Evolutionary conservation across 2,113 vertebrate genomes (phyloP).

Genomic region (Callithrix jacchus): DNA sequence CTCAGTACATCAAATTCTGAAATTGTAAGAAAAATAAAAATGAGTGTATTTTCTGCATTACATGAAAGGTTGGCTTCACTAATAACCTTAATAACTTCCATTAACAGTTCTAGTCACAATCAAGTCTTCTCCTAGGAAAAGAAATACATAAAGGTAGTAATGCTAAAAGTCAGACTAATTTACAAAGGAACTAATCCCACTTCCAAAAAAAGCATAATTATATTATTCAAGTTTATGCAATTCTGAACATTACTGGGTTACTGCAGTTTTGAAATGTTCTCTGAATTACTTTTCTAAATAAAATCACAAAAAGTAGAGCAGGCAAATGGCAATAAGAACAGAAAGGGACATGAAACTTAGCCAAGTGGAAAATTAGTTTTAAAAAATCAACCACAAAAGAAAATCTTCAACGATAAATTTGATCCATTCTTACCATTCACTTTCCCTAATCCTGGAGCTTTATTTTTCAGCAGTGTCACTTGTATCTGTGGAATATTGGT

Average conservation of each 20-base stretch:
- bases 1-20: conserved; percentile 15
- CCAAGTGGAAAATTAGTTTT: neutral
- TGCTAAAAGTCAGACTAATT: conserved; percentile 23
- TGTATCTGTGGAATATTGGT: conserved; percentile 99
- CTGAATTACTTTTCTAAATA: neutral
- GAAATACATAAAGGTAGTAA: neutral
- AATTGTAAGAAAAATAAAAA: neutral
- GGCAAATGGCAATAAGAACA: neutral
- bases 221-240: neutral
- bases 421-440: conserved; percentile 91
- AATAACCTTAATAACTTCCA: neutral
- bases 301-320: neutral
- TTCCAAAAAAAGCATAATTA: neutral
- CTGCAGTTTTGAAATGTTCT: conserved; percentile 28
- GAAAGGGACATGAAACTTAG: neutral
- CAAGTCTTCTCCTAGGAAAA: conserved; percentile 7
- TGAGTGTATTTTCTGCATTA: neutral
- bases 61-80: conserved; percentile 28
- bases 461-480: conserved; percentile 98
- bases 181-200: conserved; percentile 35
- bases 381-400: conserved; percentile 34
- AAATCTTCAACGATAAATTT: conserved; percentile 24
- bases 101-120: neutral
- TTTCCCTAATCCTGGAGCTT: conserved; percentile 97
- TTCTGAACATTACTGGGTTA: neutral